Conservation (phyloP, 2,113 vertebrate species). For the Hippoglossus stenolepis region DNA sequence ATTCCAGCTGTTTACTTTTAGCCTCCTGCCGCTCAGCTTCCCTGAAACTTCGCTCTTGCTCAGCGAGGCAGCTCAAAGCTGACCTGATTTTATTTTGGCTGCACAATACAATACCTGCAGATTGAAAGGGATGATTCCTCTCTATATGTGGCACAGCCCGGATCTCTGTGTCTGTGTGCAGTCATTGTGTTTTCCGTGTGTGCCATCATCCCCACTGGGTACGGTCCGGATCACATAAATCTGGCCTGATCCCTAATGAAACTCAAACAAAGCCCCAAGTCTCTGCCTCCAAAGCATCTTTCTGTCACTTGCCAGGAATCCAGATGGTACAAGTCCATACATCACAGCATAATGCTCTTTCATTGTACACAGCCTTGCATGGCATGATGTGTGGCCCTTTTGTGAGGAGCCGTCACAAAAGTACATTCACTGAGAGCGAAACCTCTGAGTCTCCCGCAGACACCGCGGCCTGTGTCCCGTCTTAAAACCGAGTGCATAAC, state of each 20-base stretch:
- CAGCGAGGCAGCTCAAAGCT: constrained; percentile 46
- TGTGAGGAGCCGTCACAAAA: constrained; percentile 73
- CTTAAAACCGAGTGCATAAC: constrained; percentile 62
- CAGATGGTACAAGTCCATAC: constrained; percentile 75
- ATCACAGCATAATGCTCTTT: constrained; percentile 71
- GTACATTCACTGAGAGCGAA: constrained; percentile 73
- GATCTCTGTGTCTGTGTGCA: constrained; percentile 43
- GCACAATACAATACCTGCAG: constrained; percentile 50
- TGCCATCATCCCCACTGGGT: constrained; percentile 47
- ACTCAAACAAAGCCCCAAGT: constrained; percentile 59
- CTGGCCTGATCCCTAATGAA: constrained; percentile 43
- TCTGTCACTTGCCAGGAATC: constrained; percentile 70
- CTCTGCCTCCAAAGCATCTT: constrained; percentile 55
- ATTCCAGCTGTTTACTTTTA: constrained; percentile 48
- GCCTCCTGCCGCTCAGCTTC: constrained; percentile 8
- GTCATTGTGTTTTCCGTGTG: constrained; percentile 44
- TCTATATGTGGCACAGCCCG: constrained; percentile 37
- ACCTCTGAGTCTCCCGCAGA: constrained; percentile 58
- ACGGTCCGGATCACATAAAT: constrained; percentile 58
- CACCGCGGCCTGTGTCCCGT: constrained; percentile 62
- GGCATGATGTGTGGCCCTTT: constrained; percentile 76
- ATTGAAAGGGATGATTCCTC: constrained; percentile 54
- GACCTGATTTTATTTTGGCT: constrained; percentile 57
- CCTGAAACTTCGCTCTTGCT: constrained; percentile 20
- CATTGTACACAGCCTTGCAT: constrained; percentile 69